Evolutionary conservation across 2,888 invertebrate genomes (phyloP), one percentile per base, ranked within the genome.

Genomic region (Lordiphosa fenestrarum): DNA sequence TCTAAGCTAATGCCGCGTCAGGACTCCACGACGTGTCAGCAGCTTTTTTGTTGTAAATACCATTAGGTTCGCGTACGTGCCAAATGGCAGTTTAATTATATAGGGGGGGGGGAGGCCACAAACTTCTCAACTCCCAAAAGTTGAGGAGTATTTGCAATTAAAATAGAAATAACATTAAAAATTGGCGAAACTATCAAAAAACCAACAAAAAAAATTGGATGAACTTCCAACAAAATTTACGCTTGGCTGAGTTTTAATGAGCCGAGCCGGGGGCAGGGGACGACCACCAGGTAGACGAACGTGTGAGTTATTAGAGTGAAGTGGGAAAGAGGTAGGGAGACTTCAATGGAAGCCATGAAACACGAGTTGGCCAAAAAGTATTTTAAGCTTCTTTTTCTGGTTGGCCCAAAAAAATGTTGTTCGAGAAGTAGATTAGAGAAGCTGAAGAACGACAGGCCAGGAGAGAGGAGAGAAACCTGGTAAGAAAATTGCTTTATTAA

Each of bases 51-150:
- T 55, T 76, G 74, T 74, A 77, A 78, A 77, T 82, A 78, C 68
- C 78, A 77, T 77, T 77, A 78, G 78, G 74, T 71, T 58, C 50
- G 63, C 51, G 78, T 72, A 78, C 80, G 77, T 78, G 77, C 83
- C 83, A 82, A 78, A 78, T 78, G 72, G 65, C 70, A 82, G 65
- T 82, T 78, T 78, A 78, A 78, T 78, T 78, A 78, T 56, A 55
- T 54, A n/a, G n/a, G n/a, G 52, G 57, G 49, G 36, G 46, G 36
- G 19, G 19, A 3, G 19, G 40, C 37, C 23, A 50, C 53, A 54
- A 36, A 42, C 49, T 38, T 36, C 50, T 15, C 6, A 65, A 56
- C 62, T 62, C 25, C 15, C 19, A 7, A 49, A 37, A 49, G 37
- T 38, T 38, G 37, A 49, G 58, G 7, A 50, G 64, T 48, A 57